Conservation (phyloP, 2,888 invertebrate species). For the Cybosia mesomella region DNA sequence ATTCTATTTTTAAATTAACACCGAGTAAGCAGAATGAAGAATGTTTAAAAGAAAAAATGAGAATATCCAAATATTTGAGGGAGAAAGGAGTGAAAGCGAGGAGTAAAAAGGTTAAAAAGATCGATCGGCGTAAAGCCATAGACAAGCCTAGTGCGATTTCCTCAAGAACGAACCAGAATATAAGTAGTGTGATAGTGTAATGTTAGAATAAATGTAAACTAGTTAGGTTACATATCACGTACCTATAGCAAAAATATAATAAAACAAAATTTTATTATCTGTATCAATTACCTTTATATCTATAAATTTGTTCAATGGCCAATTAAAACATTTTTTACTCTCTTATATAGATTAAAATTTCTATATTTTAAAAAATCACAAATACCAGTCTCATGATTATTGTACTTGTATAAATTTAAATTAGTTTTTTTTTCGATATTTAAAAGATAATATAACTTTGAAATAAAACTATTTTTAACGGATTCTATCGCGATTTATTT, state of each 20-base stretch:
- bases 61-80: neutral
- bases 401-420: neutral
- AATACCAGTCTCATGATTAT: neutral
- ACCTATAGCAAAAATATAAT: too few species aligned
- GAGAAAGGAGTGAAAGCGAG: neutral
- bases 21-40: neutral
- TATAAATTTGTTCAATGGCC: neutral
- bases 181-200: neutral
- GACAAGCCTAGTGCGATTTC: neutral
- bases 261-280: neutral
- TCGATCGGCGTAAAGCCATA: neutral
- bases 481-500: too few species aligned
- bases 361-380: neutral
- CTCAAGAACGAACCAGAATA: neutral
- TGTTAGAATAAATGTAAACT: neutral
- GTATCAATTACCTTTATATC: neutral
- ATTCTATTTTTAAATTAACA: slow-evolving; percentile 6
- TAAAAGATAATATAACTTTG: too few species aligned
- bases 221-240: too few species aligned
- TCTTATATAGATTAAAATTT: neutral
- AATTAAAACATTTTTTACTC: neutral
- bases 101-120: neutral
- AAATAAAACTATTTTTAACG: too few species aligned
- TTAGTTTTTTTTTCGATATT: too few species aligned
- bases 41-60: neutral